These are phyloP conservation scores for Ceuthmochares aereus DNA, from an alignment of 2,113 vertebrate species.

Conservation along the genomic window DNA sequence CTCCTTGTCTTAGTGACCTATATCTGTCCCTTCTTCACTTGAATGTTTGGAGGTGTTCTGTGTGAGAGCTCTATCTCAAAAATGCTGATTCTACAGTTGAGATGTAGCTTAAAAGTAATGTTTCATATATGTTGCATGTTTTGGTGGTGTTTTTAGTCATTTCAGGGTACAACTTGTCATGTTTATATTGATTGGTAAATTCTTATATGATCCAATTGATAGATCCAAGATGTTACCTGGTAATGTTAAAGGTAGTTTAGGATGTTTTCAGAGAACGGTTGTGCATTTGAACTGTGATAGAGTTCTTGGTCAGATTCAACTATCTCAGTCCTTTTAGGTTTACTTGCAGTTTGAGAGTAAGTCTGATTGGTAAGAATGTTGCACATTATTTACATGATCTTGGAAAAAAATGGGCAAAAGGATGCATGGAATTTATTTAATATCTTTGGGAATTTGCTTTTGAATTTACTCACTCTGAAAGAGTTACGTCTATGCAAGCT, in stretches of 20 bases:
- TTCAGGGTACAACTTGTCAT: background rate
- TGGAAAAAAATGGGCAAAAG: background rate
- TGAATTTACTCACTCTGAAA: background rate
- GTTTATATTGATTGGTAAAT: background rate
- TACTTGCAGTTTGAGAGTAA: background rate
- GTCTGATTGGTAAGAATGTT: background rate
- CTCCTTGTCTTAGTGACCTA: background rate
- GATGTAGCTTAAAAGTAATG: background rate
- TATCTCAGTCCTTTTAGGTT: background rate
- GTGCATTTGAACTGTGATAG: background rate
- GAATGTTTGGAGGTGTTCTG: background rate
- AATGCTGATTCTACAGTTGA: background rate
- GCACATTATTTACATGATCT: background rate
- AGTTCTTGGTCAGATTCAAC: background rate
- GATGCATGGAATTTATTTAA: background rate
- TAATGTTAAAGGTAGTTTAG: background rate
- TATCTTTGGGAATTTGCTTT: background rate
- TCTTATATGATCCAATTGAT: background rate
- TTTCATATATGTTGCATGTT: background rate
- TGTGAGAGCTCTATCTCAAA: background rate
- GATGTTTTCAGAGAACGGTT: background rate
- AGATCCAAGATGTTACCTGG: background rate
- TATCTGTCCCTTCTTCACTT: background rate
- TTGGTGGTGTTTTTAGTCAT: background rate
- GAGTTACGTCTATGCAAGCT: background rate